phyloP scores from a whole-genome alignment of 2,113 vertebrate species.

The Anhinga anhinga region DNA sequence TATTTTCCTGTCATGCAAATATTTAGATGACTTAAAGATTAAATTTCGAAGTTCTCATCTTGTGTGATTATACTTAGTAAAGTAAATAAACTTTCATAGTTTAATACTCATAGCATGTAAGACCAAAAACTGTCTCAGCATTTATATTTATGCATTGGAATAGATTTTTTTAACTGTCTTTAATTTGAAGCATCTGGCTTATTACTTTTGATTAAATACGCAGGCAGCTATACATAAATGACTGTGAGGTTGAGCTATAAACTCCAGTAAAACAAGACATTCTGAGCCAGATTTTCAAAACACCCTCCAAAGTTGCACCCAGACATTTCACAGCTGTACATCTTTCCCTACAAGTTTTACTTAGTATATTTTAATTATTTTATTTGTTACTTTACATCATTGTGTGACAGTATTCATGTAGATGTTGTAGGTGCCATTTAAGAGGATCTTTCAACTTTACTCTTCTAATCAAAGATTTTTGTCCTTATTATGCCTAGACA shows the following conservation, averaged over 20 bases:
- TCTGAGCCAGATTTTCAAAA: not conserved
- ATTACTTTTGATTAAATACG: not conserved
- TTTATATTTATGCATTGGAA: not conserved
- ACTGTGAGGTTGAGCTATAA: not conserved
- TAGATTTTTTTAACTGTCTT: not conserved
- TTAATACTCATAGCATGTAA: not conserved
- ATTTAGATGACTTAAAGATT: conserved; percentile 57
- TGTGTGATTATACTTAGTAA: not conserved
- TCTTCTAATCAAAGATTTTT: not conserved
- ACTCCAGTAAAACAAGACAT: not conserved
- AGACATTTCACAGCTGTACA: not conserved
- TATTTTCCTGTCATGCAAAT: conserved; percentile 54
- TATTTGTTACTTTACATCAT: not conserved
- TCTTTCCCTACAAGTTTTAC: not conserved
- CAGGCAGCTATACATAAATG: not conserved
- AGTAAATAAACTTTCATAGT: conserved; percentile 12
- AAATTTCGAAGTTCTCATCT: conserved; percentile 28
- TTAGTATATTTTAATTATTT: not conserved
- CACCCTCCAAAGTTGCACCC: not conserved
- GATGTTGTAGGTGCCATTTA: not conserved
- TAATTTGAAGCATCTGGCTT: conserved; percentile 15
- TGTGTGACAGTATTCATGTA: not conserved
- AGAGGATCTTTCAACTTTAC: not conserved
- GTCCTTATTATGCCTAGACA: not conserved
- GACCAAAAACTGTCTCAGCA: not conserved